Percentiles rank a stretch among this genome's conserved stretches.
Evolutionary conservation across 2,888 invertebrate species (phyloP).

Genomic region (Zele albiditarsus): DNA sequence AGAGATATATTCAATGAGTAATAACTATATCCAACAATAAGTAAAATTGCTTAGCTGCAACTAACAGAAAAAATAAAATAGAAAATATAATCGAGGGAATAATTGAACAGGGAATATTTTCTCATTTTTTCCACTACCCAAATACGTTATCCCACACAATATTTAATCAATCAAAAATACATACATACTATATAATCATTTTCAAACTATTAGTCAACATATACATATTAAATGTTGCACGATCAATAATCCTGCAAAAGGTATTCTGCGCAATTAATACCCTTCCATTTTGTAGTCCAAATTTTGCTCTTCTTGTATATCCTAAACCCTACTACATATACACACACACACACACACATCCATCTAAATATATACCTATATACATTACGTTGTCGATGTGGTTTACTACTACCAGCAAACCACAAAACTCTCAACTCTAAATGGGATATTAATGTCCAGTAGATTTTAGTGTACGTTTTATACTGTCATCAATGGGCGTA

Average conservation of each 20-base stretch:
- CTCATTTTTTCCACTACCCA: neutral
- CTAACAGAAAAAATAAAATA: too few species aligned
- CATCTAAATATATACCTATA: neutral
- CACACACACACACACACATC: neutral
- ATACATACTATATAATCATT: neutral
- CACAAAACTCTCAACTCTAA: constrained; percentile 66
- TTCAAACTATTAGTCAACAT: neutral
- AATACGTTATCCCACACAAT: neutral
- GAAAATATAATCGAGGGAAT: too few species aligned
- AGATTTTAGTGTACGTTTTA: constrained; percentile 34
- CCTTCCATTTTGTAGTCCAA: too few species aligned
- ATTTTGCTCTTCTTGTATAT: too few species aligned
- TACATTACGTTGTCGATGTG: constrained; percentile 12
- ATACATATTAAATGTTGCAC: neutral
- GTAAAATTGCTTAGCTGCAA: too few species aligned
- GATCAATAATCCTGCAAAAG: too few species aligned
- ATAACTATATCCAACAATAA: too few species aligned
- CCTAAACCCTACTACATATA: too few species aligned
- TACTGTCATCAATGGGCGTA: constrained; percentile 14
- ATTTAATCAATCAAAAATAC: neutral
- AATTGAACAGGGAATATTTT: too few species aligned
- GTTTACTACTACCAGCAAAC: constrained; percentile 50
- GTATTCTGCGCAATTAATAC: too few species aligned
- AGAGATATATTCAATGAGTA: too few species aligned
- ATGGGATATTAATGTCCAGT: constrained; percentile 68